These are phyloP conservation scores for Aphyosemion australe DNA, from an alignment of 2,113 vertebrate species.

Conservation along the genomic window DNA sequence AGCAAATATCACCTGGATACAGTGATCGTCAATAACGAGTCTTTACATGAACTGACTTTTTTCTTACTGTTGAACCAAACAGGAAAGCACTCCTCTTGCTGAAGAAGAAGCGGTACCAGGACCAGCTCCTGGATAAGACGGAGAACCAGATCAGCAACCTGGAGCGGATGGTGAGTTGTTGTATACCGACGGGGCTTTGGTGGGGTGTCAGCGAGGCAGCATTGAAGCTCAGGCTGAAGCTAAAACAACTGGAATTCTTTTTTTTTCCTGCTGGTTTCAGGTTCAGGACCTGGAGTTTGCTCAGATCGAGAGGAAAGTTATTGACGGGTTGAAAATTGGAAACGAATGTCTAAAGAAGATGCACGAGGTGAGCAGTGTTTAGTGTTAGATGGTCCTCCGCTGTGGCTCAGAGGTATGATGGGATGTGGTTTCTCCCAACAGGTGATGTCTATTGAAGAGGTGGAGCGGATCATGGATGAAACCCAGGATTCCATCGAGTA, in stretches of 20 bases:
- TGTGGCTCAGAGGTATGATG: not conserved
- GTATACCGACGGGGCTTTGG: no score
- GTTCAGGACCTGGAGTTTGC: conserved; percentile 96
- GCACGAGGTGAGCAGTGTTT: conserved; percentile 86
- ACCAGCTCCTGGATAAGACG: conserved; percentile 91
- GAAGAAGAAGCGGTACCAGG: conserved; percentile 95
- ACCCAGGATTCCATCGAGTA: conserved; percentile 95
- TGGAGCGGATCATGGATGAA: conserved; percentile 95
- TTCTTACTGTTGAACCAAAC: conserved; percentile 4
- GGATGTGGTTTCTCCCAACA: conserved; percentile 39
- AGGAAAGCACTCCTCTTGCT: conserved; percentile 91
- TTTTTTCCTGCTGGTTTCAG: conserved; percentile 66
- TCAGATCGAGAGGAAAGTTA: conserved; percentile 94
- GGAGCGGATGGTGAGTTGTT: conserved; percentile 90
- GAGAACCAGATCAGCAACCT: conserved; percentile 95
- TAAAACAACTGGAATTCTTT: not conserved
- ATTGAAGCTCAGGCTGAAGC: fast-evolving
- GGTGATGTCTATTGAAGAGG: conserved; percentile 96
- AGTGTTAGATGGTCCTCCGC: not conserved
- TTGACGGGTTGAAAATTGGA: conserved; percentile 91
- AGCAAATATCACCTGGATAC: no score
- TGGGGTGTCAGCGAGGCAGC: fast-evolving
- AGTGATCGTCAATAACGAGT: no score
- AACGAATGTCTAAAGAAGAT: conserved; percentile 96
- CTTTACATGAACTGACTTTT: no score